These are phyloP conservation scores for Sisyra terminalis DNA, from an alignment of 2,888 invertebrate genomes.

Conservation along the genomic window DNA sequence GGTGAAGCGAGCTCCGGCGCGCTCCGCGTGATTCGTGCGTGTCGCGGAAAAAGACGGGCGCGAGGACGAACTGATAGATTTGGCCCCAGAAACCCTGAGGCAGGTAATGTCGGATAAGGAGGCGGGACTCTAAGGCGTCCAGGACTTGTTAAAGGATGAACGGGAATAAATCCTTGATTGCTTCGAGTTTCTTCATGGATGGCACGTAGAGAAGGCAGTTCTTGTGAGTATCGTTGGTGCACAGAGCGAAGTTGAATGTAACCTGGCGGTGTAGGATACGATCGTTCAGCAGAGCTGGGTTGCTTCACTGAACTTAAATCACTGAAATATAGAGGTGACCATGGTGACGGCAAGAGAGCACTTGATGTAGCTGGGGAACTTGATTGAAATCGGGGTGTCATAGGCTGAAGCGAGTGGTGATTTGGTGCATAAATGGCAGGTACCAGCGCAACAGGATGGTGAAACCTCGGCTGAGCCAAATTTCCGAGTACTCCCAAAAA, in stretches of 20 bases:
- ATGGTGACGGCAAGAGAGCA: conserved; percentile 42
- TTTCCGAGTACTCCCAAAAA: conserved; percentile 17
- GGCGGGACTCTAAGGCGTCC: conserved; percentile 29
- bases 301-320: conserved; percentile 76
- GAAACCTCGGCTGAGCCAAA: conserved; percentile 13
- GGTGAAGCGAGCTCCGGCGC: conserved; percentile 50
- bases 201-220: conserved; percentile 50
- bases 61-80: conserved; percentile 33
- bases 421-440: conserved; percentile 15
- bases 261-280: conserved; percentile 60
- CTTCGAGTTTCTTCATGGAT: conserved; percentile 53
- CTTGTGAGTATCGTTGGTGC: conserved; percentile 53
- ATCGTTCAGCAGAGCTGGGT: conserved; percentile 63
- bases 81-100: conserved; percentile 22
- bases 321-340: conserved; percentile 63
- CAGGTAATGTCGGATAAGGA: conserved; percentile 18
- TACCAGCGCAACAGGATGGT: conserved; percentile 13
- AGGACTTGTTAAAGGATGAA: conserved; percentile 40
- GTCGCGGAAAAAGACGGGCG: conserved; percentile 46
- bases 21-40: conserved; percentile 46
- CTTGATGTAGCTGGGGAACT: conserved; percentile 50
- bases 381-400: conserved; percentile 40
- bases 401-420: conserved; percentile 21
- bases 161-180: conserved; percentile 38
- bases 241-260: conserved; percentile 45